Base-by-base conservation (phyloP, 2,113 vertebrate species). In the Cyphomyrus discorhynchus region DNA sequence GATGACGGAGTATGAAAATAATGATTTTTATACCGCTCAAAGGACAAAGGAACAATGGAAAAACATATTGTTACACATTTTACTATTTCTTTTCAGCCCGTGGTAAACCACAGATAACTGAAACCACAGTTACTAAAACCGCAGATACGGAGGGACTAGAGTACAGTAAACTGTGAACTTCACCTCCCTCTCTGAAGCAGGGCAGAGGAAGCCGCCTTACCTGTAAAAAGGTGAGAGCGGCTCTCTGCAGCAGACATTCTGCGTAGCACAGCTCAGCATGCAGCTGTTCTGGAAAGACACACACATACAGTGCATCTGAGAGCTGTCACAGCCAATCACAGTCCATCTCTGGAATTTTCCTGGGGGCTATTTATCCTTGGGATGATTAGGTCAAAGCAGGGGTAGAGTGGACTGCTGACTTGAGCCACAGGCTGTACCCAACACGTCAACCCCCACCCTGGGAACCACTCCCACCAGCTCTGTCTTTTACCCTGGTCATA, bases 151-250 rank as follows among this genome's bases (percentile, higher is more conserved):
- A 66, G 62, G 3, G 13, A 27, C n/a, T 11, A 27, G n/a, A 11
- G 24, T 11, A 10, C 24, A 2, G 8, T n/a, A 31, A 70, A 31
- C 27, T 70, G n/a, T 10, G 3, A 11, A 27, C 27, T 13, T 8
- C 62, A 52, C 3, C 17, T 9, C 50, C n/a, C 5, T 1, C 52
- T 45, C 31, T 42, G 27, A 58, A 19, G 15, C 74, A 80, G 15
- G 74, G 74, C 1, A 39, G 19, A 77, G 13, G 24, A 42, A 39
- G 52, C 46, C 8, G 9, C 2, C 89, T 62, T 39, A 93, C 96
- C 96, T 97, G 96, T n/a, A 97, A 90, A 93, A 97, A 97, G 5
- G 96, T 96, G 91, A 97, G 96, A 91, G 96, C 96, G 0, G 96
- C 96, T 92, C 96, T 95, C 88, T 97, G 96, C 52, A 97, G 94